These are phyloP conservation scores for Atractosteus spatula DNA, from an alignment of 2,113 vertebrate species.

Conservation along the genomic window DNA sequence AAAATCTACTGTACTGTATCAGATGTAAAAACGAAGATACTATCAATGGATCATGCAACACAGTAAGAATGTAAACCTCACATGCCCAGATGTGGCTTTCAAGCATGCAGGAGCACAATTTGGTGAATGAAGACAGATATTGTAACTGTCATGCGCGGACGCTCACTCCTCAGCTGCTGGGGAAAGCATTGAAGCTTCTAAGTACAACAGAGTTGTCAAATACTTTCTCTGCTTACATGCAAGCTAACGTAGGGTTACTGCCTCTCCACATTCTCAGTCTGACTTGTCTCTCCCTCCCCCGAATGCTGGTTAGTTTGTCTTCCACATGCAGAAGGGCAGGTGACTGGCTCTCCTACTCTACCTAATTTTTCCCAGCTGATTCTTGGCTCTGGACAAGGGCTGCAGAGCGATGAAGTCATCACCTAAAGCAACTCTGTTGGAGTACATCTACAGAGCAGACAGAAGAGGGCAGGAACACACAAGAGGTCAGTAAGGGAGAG, in stretches of 20 bases:
- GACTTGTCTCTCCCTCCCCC: conserved; percentile 58
- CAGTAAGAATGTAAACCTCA: too few species aligned
- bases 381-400: conserved; percentile 97
- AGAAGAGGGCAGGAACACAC: conserved; percentile 74
- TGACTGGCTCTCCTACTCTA: conserved; percentile 82
- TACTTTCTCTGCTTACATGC: conserved; percentile 54
- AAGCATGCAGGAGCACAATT: too few species aligned
- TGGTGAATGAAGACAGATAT: conserved; percentile 12
- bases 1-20: too few species aligned
- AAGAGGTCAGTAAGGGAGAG: conserved; percentile 64
- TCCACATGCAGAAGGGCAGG: conserved; percentile 74
- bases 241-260: conserved; percentile 39
- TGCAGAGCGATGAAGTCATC: conserved; percentile 99
- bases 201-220: not conserved
- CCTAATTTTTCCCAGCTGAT: conserved; percentile 99
- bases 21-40: too few species aligned
- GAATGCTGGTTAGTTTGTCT: conserved; percentile 65
- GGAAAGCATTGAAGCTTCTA: too few species aligned
- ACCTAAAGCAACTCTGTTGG: conserved; percentile 94
- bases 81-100: too few species aligned
- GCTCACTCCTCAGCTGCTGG: not conserved
- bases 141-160: not conserved
- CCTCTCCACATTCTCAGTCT: conserved; percentile 34
- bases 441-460: conserved; percentile 90
- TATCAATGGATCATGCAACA: too few species aligned